Evolutionary conservation across 2,113 vertebrate species (phyloP).

Genomic region (Astur gentilis): DNA sequence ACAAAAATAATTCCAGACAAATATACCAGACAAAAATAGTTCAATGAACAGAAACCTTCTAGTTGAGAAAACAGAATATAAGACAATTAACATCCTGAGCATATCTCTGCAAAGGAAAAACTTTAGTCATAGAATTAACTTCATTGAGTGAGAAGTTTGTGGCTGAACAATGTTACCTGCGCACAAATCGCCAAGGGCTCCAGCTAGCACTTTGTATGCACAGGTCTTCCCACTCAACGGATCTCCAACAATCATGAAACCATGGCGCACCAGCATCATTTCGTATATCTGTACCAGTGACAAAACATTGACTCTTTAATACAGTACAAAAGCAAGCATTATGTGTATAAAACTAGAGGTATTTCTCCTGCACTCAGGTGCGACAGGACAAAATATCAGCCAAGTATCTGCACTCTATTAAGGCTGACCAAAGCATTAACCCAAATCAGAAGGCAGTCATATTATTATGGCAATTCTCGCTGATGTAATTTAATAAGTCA

Average conservation of each 20-base stretch:
- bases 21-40: background rate
- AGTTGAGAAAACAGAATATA: background rate
- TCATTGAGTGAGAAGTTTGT: background rate
- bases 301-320: background rate
- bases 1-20: background rate
- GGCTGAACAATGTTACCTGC: conserved; percentile 65
- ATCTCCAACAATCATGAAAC: conserved; percentile 93
- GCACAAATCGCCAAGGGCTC: conserved; percentile 79
- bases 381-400: background rate
- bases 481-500: background rate
- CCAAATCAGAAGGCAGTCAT: background rate
- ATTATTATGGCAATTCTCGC: background rate
- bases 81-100: background rate
- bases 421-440: background rate
- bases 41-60: background rate
- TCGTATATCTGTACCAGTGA: conserved; percentile 83
- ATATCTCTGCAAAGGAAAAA: background rate
- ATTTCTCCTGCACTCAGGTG: background rate
- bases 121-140: background rate
- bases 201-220: conserved; percentile 85
- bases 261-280: conserved; percentile 94
- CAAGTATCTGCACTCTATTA: background rate
- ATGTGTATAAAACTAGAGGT: background rate
- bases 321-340: background rate
- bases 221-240: conserved; percentile 87